These are phyloP conservation scores for Aldabrachelys gigantea DNA, from an alignment of 2,113 vertebrate genomes.

Conservation along the genomic window DNA sequence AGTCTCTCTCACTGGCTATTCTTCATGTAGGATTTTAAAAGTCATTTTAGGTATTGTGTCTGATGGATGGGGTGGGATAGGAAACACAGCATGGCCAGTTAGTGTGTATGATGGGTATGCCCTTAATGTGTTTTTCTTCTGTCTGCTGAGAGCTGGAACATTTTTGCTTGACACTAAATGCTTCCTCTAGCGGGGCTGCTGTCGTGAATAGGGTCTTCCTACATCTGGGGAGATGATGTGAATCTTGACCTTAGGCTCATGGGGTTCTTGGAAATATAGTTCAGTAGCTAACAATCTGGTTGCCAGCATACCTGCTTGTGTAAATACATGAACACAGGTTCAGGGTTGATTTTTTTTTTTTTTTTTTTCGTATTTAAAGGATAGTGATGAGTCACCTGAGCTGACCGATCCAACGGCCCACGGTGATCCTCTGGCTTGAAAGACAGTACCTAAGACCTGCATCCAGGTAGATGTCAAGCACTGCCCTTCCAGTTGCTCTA, in stretches of 20 bases:
- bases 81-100: slow-evolving; percentile 53
- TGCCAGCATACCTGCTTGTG: not conserved
- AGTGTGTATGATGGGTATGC: slow-evolving; percentile 41
- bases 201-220: not conserved
- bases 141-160: not conserved
- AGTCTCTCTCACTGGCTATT: not conserved
- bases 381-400: not conserved
- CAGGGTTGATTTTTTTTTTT: not conserved
- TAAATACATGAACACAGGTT: not conserved
- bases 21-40: slow-evolving; percentile 18
- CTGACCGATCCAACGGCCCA: not conserved
- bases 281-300: fast-evolving
- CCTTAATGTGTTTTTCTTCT: slow-evolving; percentile 38
- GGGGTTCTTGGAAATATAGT: not conserved
- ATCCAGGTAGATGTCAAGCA: not conserved
- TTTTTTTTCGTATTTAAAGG: fast-evolving
- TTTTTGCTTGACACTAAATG: slow-evolving; percentile 39
- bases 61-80: not conserved
- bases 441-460: not conserved
- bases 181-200: not conserved
- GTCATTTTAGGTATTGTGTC: slow-evolving; percentile 22
- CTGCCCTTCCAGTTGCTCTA: not conserved
- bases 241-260: not conserved
- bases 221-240: not conserved
- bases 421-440: not conserved